A percentile compares a stretch with the other conserved stretches of the same genome.
phyloP scores from a whole-genome alignment of 2,113 vertebrate genomes.

The Tychaedon coryphoeus region DNA sequence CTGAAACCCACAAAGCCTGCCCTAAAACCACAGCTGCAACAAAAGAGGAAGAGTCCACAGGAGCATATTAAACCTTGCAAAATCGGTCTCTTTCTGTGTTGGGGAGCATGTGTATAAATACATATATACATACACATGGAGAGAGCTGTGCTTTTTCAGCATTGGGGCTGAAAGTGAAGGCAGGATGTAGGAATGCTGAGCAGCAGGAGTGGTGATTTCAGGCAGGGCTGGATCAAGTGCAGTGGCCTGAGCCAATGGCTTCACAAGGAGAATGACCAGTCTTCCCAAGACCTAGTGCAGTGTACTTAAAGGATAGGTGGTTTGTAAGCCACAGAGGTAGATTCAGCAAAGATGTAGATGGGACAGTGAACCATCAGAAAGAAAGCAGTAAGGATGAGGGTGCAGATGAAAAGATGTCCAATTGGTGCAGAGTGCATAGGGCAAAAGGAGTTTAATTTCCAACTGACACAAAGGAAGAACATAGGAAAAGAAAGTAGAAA shows the following conservation, averaged over 20 bases:
- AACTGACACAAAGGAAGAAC: not conserved
- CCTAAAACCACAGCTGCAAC: conserved; percentile 59
- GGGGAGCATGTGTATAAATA: not conserved
- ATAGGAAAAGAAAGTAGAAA: not conserved
- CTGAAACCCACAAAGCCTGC: conserved; percentile 60
- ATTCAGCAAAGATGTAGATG: not conserved
- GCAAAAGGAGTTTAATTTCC: not conserved
- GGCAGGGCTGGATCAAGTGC: not conserved
- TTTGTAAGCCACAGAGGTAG: not conserved
- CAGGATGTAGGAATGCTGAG: not conserved
- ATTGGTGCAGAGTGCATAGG: not conserved
- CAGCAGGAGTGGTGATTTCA: not conserved
- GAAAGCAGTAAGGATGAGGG: not conserved
- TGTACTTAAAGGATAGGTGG: not conserved
- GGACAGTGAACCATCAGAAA: not conserved
- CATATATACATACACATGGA: accelerated
- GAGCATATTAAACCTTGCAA: conserved; percentile 44
- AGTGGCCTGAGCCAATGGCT: not conserved
- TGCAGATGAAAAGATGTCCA: not conserved
- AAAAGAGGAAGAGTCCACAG: conserved; percentile 58
- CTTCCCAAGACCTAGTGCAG: not conserved
- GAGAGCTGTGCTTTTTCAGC: not conserved
- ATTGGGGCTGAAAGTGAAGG: not conserved
- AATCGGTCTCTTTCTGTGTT: not conserved
- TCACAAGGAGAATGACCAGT: not conserved